phyloP scores from a whole-genome alignment of 1,140 invertebrate genomes.

The Nylanderia fulva region DNA sequence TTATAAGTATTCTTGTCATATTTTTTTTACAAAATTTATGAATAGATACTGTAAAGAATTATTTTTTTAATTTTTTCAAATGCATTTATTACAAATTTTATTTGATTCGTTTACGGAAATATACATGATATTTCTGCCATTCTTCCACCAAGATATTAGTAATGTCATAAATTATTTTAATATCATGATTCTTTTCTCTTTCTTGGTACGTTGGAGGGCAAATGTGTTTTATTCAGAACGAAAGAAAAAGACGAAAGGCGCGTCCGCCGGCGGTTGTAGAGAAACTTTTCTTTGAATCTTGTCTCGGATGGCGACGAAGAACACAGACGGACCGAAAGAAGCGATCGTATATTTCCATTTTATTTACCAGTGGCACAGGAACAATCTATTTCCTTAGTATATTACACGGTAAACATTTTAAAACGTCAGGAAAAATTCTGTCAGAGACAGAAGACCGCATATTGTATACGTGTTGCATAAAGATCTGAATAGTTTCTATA shows the following conservation, averaged over 20 bases:
- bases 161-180: slow-evolving; percentile 24
- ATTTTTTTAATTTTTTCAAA: neutral
- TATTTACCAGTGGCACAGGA: slow-evolving; percentile 46
- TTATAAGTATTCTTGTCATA: neutral
- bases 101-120: neutral
- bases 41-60: neutral
- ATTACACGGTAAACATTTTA: slow-evolving; percentile 58
- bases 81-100: slow-evolving; percentile 19
- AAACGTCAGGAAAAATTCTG: slow-evolving; percentile 13
- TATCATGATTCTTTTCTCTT: slow-evolving; percentile 7
- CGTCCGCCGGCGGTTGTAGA: neutral
- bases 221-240: slow-evolving; percentile 37
- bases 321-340: neutral
- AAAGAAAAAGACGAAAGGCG: slow-evolving; percentile 17
- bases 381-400: slow-evolving; percentile 4
- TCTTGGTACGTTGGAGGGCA: neutral
- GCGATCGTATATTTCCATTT: slow-evolving; percentile 58
- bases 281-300: slow-evolving; percentile 49
- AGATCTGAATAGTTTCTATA: neutral
- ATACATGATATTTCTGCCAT: neutral
- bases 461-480: neutral
- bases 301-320: slow-evolving; percentile 25
- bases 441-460: neutral
- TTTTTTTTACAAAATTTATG: neutral
- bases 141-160: neutral